Conservation (phyloP, 2,888 invertebrate genomes). For the Spicauda simplicius region DNA sequence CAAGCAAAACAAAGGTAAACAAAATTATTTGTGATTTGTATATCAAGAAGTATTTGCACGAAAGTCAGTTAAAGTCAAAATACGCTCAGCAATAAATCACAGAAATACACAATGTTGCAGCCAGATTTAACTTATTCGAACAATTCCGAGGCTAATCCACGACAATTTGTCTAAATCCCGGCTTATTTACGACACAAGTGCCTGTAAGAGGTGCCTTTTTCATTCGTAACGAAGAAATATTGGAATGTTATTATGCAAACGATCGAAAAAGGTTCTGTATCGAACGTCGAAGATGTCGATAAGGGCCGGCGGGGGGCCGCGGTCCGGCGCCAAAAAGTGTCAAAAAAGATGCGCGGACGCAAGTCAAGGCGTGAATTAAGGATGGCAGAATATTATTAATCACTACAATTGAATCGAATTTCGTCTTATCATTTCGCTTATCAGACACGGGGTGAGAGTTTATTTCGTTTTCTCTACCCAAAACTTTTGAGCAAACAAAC, state of each 20-base stretch:
- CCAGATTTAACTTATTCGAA: constrained; percentile 33
- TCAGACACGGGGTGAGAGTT: constrained; percentile 25
- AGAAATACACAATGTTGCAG: constrained; percentile 27
- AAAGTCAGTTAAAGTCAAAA: constrained; percentile 25
- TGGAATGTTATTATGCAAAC: constrained; percentile 46
- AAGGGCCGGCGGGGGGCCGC: constrained; percentile 47
- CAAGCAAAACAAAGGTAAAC: background rate
- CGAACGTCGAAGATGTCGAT: constrained; percentile 46
- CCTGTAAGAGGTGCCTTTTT: constrained; percentile 21
- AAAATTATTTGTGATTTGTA: background rate
- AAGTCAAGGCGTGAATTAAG: constrained; percentile 43
- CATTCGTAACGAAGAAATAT: constrained; percentile 40
- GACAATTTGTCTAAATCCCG: constrained; percentile 30
- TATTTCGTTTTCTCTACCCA: background rate
- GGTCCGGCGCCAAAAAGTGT: constrained; percentile 50
- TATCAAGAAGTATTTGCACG: constrained; percentile 9
- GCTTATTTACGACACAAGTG: constrained; percentile 28
- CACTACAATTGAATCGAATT: constrained; percentile 41
- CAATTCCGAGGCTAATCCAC: constrained; percentile 28
- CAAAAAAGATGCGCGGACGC: constrained; percentile 44
- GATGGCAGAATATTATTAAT: constrained; percentile 43
- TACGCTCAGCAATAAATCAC: constrained; percentile 28
- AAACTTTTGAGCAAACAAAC: no score
- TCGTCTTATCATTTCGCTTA: constrained; percentile 41
- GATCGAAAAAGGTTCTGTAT: constrained; percentile 40